Percentiles rank a stretch among this genome's conserved stretches.
Evolutionary conservation across 2,888 invertebrate genomes (phyloP).

Genomic region (Megamerina dolium): DNA sequence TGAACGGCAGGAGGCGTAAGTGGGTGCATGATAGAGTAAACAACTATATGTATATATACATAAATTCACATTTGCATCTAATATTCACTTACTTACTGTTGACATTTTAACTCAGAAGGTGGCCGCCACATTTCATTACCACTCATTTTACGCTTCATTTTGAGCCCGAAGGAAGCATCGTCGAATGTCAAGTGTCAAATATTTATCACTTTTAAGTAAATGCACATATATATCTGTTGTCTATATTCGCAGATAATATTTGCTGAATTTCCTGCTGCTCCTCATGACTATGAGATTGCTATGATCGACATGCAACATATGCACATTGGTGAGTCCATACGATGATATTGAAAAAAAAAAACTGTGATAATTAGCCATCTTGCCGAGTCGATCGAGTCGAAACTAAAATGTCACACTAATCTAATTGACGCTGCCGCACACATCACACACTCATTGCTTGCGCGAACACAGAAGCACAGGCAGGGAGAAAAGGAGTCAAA

Average conservation of each 20-base stretch:
- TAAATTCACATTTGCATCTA: no score
- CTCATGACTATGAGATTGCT: no score
- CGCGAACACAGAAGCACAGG: no score
- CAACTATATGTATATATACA: no score
- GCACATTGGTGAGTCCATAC: no score
- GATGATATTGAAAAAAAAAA: no score
- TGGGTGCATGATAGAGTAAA: no score
- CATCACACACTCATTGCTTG: neutral
- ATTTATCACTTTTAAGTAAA: neutral
- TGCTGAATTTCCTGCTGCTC: neutral
- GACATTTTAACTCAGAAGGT: neutral
- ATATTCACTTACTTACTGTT: no score
- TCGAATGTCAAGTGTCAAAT: neutral
- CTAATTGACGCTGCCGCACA: neutral
- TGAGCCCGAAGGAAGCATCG: neutral
- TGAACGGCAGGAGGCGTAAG: no score
- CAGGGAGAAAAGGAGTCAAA: slow-evolving; percentile 21
- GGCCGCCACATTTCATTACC: no score
- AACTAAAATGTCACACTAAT: neutral
- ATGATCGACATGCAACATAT: neutral
- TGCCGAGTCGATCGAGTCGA: no score
- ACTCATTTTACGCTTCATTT: neutral
- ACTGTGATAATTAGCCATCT: no score
- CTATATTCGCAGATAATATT: neutral
- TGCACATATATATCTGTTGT: neutral